Evolutionary conservation across 2,797 vertebrate species (phyloP), one percentile per base, ranked within the genome.

Genomic region (Thunnus albacares): DNA sequence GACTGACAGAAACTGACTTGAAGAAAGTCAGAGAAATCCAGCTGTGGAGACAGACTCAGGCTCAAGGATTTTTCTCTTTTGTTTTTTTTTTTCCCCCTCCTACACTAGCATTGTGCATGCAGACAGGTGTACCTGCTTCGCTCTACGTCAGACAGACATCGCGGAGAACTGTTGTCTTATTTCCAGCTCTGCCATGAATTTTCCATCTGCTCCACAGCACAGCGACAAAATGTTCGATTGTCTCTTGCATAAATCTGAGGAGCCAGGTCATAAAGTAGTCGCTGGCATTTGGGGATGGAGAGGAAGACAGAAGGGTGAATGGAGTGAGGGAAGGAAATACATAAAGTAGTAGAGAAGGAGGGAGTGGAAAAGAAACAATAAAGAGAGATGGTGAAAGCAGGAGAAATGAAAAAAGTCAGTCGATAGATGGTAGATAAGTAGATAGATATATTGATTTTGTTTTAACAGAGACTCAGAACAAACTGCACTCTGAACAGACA

Each of bases 171-270:
- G 83, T 87, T 78, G 80, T 85, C 82, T 82, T 75, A 76, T 86
- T 85, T 78, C 60, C 52, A 70, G 53, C 71, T 63, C 53, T 17
- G 13, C 65, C 63, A 59, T 79, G 68, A 87, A 82, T 81, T 82
- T 70, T 76, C 77, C 59, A 76, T 86, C 88, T 90, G 83, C 79
- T 84, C 33, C 52, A 6, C 58, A 9, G 35, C 51, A 3, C 70
- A 63, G 70, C 6, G 9, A 85, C 81, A 87, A 86, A 86, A 80
- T 83, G 81, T 79, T 88, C 64, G 84, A 45, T 84, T 73, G 84
- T 82, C 77, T 73, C 65, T 24, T 12, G 61, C 18, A 58, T 75
- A 79, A 85, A 86, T 89, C 81, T 82, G 45, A 64, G 67, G 76
- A 63, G 26, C 24, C 22, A n/a, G 49, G 71, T 59, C n/a, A 10